phyloP scores from a whole-genome alignment of 1,140 invertebrate species.

The Nylanderia fulva region DNA sequence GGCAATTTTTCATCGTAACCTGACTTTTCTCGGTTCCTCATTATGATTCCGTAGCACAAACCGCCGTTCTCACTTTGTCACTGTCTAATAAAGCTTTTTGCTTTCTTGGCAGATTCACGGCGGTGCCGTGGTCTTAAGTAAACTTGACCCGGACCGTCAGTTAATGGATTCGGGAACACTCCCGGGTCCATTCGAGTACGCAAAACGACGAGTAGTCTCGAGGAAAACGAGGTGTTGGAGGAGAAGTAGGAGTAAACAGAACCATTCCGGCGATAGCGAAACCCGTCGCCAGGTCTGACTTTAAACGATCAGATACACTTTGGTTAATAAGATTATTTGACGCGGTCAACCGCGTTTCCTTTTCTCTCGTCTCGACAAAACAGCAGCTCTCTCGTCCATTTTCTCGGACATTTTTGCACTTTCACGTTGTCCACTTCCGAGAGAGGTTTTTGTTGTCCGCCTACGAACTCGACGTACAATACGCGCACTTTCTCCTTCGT shows the following conservation, averaged over 20 bases:
- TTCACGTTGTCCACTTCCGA: background rate
- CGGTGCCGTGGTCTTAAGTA: constrained; percentile 68
- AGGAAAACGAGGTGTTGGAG: background rate
- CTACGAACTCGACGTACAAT: background rate
- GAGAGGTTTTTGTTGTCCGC: background rate
- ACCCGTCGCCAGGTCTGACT: constrained; percentile 61
- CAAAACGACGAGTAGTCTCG: constrained; percentile 69
- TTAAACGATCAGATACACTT: constrained; percentile 79
- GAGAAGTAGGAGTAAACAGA: constrained; percentile 69
- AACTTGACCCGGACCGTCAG: constrained; percentile 70
- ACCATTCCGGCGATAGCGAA: constrained; percentile 64
- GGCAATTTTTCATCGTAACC: constrained; percentile 43
- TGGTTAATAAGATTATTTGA: constrained; percentile 77
- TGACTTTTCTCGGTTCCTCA: constrained; percentile 41
- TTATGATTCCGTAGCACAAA: constrained; percentile 47
- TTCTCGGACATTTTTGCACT: constrained; percentile 37
- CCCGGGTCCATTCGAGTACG: constrained; percentile 69
- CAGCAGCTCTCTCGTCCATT: constrained; percentile 1
- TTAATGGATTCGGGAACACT: constrained; percentile 77
- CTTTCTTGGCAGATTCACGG: constrained; percentile 69
- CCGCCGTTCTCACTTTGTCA: constrained; percentile 57
- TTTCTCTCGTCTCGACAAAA: background rate
- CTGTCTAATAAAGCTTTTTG: constrained; percentile 70
- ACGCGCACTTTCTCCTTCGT: background rate
- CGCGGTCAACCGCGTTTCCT: background rate